A percentile compares a stretch with the other conserved stretches of the same genome.
phyloP scores from a whole-genome alignment of 2,113 vertebrate species.

The Psilopsiagon aurifrons region DNA sequence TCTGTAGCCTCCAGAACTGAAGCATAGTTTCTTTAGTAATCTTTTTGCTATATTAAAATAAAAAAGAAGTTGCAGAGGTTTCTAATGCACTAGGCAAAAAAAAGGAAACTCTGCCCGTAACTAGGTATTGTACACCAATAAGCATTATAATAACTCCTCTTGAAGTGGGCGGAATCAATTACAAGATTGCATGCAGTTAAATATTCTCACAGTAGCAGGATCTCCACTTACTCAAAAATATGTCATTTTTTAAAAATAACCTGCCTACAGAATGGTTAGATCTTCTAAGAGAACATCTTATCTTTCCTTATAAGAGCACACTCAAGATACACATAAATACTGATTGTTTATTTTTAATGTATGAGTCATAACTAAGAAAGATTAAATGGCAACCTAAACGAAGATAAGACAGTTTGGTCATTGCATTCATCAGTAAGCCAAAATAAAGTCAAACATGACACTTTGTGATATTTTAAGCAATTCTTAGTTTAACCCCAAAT shows the following conservation, averaged over 20 bases:
- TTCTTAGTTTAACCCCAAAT: neutral
- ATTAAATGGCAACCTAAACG: neutral
- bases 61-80: neutral
- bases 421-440: neutral
- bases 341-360: constrained; percentile 35
- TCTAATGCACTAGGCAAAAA: neutral
- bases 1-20: neutral
- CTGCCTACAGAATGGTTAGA: neutral
- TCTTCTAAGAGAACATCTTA: neutral
- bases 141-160: neutral
- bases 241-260: constrained; percentile 35
- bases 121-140: neutral
- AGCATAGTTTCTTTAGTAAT: neutral
- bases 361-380: constrained; percentile 40
- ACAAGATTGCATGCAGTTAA: neutral
- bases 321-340: constrained; percentile 42
- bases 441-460: neutral
- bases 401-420: neutral
- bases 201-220: neutral
- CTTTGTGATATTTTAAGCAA: neutral
- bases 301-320: neutral
- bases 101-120: neutral
- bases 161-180: neutral
- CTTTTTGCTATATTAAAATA: neutral
- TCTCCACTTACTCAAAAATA: neutral